These are phyloP conservation scores for Leptoteleia sp. DNA, from an alignment of 1,140 invertebrate genomes.

Conservation along the genomic window DNA sequence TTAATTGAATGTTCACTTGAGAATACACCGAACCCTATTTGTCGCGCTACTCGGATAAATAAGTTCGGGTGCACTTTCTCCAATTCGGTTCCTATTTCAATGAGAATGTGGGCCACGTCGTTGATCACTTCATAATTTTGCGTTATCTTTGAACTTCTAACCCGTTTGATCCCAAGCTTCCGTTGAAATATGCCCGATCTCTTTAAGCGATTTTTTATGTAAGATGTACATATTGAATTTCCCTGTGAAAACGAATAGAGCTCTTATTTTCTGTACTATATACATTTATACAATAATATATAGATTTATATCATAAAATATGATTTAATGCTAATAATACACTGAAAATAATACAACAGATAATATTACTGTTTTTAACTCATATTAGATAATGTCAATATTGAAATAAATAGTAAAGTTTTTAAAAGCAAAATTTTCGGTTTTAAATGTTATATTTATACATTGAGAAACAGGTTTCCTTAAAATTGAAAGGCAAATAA, in stretches of 20 bases:
- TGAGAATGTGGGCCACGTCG: conserved; percentile 82
- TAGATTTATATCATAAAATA: too few species aligned
- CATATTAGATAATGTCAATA: too few species aligned
- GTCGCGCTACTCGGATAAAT: conserved; percentile 83
- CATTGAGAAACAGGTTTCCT: too few species aligned
- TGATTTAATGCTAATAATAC: too few species aligned
- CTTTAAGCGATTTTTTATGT: conserved; percentile 85
- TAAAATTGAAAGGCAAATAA: too few species aligned
- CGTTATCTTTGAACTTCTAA: conserved; percentile 83
- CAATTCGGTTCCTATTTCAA: conserved; percentile 58
- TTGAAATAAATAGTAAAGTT: too few species aligned
- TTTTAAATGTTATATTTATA: too few species aligned
- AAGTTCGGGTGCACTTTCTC: conserved; percentile 86
- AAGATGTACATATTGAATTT: conserved; percentile 84
- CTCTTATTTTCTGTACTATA: neutral
- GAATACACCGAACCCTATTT: conserved; percentile 82
- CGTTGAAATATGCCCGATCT: conserved; percentile 85
- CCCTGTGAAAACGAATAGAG: conserved; percentile 80
- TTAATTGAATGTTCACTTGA: conserved; percentile 82
- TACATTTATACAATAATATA: too few species aligned
- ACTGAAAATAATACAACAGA: too few species aligned
- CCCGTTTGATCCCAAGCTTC: conserved; percentile 86
- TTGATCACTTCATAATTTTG: conserved; percentile 79
- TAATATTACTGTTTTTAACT: too few species aligned
- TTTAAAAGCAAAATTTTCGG: too few species aligned